phyloP scores from a whole-genome alignment of 2,113 vertebrate species.

The Nettapus auritus region DNA sequence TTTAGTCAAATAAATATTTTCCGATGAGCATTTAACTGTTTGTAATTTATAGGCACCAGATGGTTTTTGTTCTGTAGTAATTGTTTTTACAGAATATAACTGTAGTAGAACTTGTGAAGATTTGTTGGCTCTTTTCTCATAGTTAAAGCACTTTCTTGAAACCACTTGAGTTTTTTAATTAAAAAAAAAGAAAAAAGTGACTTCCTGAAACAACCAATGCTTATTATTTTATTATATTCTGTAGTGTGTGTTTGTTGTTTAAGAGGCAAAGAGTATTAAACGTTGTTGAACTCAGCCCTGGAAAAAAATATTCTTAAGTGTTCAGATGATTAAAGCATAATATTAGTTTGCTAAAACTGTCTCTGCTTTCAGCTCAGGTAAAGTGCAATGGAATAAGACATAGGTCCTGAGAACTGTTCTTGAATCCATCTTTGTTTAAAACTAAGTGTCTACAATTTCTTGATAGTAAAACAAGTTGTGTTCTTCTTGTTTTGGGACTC shows the following conservation, averaged over 20 bases:
- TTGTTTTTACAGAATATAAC: conserved; percentile 17
- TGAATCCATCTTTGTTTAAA: not conserved
- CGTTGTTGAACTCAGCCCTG: not conserved
- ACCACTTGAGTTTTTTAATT: not conserved
- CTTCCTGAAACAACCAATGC: not conserved
- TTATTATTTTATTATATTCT: not conserved
- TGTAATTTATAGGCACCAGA: not conserved
- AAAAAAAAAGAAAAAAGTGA: not conserved
- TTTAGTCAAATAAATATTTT: conserved; percentile 29
- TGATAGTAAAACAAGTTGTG: not conserved
- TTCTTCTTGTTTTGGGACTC: not conserved
- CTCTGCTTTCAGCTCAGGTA: not conserved
- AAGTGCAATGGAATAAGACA: not conserved
- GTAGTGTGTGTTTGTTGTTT: too few species aligned
- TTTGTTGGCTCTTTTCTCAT: not conserved
- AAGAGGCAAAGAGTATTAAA: not conserved
- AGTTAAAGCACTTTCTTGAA: not conserved
- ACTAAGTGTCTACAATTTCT: not conserved
- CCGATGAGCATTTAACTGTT: not conserved
- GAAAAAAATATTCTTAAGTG: not conserved
- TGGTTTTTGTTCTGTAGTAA: not conserved
- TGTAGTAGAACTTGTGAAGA: not conserved
- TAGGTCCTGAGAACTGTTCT: not conserved
- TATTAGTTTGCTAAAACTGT: not conserved
- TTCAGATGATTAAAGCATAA: not conserved